Conservation (phyloP, 1,140 invertebrate genomes). For the Bacillus rossius region DNA sequence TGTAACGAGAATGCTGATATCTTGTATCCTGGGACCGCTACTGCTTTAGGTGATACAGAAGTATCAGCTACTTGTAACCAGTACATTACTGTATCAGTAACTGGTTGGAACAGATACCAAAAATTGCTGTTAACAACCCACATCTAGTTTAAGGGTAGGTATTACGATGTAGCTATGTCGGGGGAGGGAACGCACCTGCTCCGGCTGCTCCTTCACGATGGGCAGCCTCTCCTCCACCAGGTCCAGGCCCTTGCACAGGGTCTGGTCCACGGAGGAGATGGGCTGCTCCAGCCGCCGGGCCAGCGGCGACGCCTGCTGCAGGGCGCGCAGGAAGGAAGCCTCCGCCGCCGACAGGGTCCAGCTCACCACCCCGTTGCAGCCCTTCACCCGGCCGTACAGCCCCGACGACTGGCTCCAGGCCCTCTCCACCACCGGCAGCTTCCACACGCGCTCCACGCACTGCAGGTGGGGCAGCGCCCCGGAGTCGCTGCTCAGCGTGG, state of each 20-base stretch:
- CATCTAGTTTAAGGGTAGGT: too few relatives aligned
- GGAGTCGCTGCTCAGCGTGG: conserved; percentile 64
- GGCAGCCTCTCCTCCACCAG: conserved; percentile 46
- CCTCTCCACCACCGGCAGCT: conserved; percentile 49
- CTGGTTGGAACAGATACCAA: too few relatives aligned
- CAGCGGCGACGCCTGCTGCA: conserved; percentile 50
- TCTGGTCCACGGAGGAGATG: conserved; percentile 43
- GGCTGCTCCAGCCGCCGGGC: conserved; percentile 49
- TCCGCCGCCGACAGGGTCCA: conserved; percentile 63
- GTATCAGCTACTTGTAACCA: too few relatives aligned
- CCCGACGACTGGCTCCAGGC: conserved; percentile 48
- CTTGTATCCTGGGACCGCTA: too few relatives aligned
- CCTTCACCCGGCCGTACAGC: conserved; percentile 52
- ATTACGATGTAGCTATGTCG: too few relatives aligned
- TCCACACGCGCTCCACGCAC: conserved; percentile 48
- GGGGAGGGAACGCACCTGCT: too few relatives aligned
- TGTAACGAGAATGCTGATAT: too few relatives aligned
- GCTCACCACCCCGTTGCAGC: conserved; percentile 51
- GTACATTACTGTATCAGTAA: too few relatives aligned
- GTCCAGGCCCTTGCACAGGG: conserved; percentile 44
- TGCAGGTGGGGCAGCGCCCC: conserved; percentile 56
- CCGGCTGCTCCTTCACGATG: conserved; percentile 42
- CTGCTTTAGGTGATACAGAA: too few relatives aligned
- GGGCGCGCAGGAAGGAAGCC: conserved; percentile 53
- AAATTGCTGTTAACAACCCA: too few relatives aligned